These are phyloP conservation scores for Polydesmus complanatus DNA, from an alignment of 2,888 invertebrate species.

Conservation along the genomic window DNA sequence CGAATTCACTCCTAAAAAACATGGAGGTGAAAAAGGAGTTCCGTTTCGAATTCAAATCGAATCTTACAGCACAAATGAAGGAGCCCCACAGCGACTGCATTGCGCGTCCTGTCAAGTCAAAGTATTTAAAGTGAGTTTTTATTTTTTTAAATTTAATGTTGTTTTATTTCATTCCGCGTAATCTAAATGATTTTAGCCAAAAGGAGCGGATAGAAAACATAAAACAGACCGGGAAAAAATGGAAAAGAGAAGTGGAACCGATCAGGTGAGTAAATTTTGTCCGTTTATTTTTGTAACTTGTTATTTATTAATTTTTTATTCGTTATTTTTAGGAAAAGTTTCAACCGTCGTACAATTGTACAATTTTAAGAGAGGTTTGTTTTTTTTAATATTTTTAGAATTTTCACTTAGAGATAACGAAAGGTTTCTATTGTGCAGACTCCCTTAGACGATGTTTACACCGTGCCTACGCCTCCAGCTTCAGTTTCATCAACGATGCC, in stretches of 20 bases:
- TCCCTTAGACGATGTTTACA: conserved; percentile 18
- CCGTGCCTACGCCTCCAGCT: conserved; percentile 6
- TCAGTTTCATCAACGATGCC: conserved; percentile 17
- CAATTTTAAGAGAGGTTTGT: conserved; percentile 70
- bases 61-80: conserved; percentile 49
- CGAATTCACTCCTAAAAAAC: conserved; percentile 93
- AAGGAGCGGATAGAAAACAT: conserved; percentile 92
- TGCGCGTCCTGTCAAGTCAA: conserved; percentile 94
- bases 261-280: conserved; percentile 37
- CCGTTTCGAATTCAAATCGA: conserved; percentile 92
- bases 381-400: background rate
- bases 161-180: background rate
- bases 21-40: conserved; percentile 95
- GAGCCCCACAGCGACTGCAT: conserved; percentile 51
- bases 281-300: background rate
- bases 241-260: conserved; percentile 61
- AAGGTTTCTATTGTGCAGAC: conserved; percentile 14
- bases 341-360: conserved; percentile 90
- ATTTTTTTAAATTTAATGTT: background rate
- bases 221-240: conserved; percentile 94
- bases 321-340: conserved; percentile 53
- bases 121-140: conserved; percentile 45
- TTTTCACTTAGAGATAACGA: background rate
- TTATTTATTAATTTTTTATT: conserved; percentile 4
- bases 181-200: conserved; percentile 51